Base-by-base conservation (phyloP, 2,113 vertebrate species). In the Chionomys nivalis region DNA sequence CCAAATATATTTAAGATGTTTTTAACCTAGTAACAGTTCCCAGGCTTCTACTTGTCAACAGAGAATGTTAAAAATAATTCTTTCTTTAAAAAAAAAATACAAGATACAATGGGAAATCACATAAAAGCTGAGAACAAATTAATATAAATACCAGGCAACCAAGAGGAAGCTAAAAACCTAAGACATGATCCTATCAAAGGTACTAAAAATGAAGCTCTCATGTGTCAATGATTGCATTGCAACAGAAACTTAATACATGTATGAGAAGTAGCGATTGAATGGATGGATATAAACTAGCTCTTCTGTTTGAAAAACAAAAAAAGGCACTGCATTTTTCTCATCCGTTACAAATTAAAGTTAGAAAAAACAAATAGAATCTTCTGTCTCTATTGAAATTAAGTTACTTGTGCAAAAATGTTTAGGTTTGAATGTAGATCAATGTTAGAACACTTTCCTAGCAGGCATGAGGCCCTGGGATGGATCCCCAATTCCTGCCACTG, bases 81-180 rank as follows among this genome's bases (percentile, higher is more conserved):
- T 91, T 47, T 7, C n/a, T 49, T 89, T 83, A 77, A 16, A 68
- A 36, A 47, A 55, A 55, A 90, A 70, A 58, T 42, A 81, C 8
- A 63, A 93, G 65, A 92, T 44, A 94, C 88, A 91, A 73, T 24
- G 52, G 93, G 17, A 86, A 98, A 78, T 31, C 73, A 94, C 21
- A 31, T 95, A 89, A 95, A 95, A 97, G 52, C 65, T 94, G 91
- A 96, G 72, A 95, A 81, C 76, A 93, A 92, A 81, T 90, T 82
- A 94, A 94, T 68, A 89, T 61, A 93, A 90, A 86, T 82, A 93
- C 88, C 36, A 95, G 14, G 82, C 36, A 86, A 75, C 58, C 42
- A 31, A 91, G 58, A 90, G 26, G 14, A 90, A 88, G 55, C 79
- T 75, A 73, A 24, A 92, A 97, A 83, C 61, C 44, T 91, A 87